Evolutionary conservation across 2,797 vertebrate species (phyloP).

Genomic region (Amazona ochrocephala): DNA sequence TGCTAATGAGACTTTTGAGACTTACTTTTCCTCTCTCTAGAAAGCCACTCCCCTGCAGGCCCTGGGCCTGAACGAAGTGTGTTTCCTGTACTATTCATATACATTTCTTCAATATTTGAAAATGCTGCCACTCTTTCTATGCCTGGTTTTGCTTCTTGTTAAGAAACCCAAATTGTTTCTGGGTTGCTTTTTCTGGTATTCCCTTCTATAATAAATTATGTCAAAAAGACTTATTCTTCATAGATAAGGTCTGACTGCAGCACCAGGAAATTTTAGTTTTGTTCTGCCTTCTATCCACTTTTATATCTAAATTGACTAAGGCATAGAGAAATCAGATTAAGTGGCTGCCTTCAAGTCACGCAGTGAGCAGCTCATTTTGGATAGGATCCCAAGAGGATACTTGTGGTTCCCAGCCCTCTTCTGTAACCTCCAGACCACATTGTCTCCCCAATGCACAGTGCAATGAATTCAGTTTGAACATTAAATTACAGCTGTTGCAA

Average conservation of each 20-base stretch:
- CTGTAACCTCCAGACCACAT: slow-evolving; percentile 20
- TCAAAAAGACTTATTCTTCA: background rate
- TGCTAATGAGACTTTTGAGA: background rate
- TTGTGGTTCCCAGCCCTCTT: slow-evolving; percentile 43
- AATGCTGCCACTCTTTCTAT: background rate
- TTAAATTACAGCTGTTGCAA: slow-evolving; percentile 31
- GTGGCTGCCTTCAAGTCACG: slow-evolving; percentile 26
- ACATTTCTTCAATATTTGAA: background rate
- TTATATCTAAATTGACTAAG: slow-evolving; percentile 50
- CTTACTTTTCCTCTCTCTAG: background rate
- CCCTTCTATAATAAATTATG: background rate
- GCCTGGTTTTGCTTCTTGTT: background rate
- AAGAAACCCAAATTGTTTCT: background rate
- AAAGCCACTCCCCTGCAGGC: background rate
- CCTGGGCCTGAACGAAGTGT: background rate
- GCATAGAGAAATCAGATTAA: slow-evolving; percentile 61
- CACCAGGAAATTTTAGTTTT: slow-evolving; percentile 11
- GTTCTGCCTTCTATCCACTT: slow-evolving; percentile 44
- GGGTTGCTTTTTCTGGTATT: background rate
- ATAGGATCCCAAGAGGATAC: slow-evolving; percentile 36
- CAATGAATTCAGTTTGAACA: slow-evolving; percentile 31
- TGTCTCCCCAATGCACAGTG: slow-evolving; percentile 16
- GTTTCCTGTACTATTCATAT: background rate
- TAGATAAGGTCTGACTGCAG: slow-evolving; percentile 23
- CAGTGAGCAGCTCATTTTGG: slow-evolving; percentile 39